phyloP scores from a whole-genome alignment of 2,113 vertebrate species.

The Camelus bactrianus region DNA sequence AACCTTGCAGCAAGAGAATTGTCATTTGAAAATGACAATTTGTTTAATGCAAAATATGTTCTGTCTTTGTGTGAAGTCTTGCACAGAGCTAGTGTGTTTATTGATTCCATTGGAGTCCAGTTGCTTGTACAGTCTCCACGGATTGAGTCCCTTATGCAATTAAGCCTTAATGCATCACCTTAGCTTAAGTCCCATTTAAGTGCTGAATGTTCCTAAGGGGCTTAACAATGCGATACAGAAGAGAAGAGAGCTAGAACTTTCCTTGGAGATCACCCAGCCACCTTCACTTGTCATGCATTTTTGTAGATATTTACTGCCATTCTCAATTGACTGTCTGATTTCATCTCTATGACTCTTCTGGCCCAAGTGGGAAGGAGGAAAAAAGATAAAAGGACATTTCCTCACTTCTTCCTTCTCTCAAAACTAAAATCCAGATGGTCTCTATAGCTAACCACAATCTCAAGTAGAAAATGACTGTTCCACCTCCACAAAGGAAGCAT shows the following conservation, averaged over 20 bases:
- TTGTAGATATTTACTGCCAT: background rate
- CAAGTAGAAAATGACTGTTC: background rate
- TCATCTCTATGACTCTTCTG: background rate
- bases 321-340: background rate
- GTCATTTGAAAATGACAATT: background rate
- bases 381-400: background rate
- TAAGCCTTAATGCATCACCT: background rate
- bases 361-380: background rate
- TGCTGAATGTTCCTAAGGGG: background rate
- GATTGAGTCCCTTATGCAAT: background rate
- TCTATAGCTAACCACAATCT: background rate
- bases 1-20: background rate
- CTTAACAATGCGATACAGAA: background rate
- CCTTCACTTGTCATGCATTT: background rate
- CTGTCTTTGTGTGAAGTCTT: background rate
- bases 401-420: background rate
- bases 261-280: background rate
- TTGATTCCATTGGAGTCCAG: background rate
- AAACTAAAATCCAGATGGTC: background rate
- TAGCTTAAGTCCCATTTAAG: background rate
- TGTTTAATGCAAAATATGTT: background rate
- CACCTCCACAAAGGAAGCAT: background rate
- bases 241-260: background rate
- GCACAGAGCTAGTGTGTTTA: background rate
- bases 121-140: background rate